These are phyloP conservation scores for Trissonchulus latispiculum DNA, from an alignment of 2,888 invertebrate species.

Conservation along the genomic window DNA sequence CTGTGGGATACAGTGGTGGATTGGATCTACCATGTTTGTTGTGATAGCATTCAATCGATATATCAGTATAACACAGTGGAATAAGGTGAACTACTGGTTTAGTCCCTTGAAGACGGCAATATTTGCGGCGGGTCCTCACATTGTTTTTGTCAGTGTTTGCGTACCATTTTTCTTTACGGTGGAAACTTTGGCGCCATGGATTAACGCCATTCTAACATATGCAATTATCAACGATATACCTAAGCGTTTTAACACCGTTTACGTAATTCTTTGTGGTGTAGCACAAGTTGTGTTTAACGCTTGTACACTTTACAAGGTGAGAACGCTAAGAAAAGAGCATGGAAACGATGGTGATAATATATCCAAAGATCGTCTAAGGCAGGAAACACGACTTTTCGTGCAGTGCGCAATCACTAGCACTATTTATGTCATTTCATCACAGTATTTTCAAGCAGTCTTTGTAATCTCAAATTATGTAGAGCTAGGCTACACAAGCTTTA, in stretches of 20 bases:
- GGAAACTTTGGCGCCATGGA: background rate
- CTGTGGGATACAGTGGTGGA: background rate
- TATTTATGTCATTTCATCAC: too few relatives aligned
- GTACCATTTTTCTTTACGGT: background rate
- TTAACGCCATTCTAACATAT: background rate
- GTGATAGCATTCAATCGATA: background rate
- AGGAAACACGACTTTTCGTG: too few relatives aligned
- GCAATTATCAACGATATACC: background rate
- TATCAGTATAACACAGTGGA: background rate
- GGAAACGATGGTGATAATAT: background rate
- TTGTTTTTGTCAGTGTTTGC: background rate
- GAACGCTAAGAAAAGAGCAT: background rate
- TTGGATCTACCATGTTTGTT: background rate
- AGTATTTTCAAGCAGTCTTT: too few relatives aligned
- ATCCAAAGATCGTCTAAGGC: too few relatives aligned
- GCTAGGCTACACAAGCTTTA: too few relatives aligned
- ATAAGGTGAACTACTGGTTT: background rate
- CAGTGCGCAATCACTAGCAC: too few relatives aligned
- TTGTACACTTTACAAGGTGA: background rate
- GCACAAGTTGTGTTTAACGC: background rate
- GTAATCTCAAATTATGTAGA: too few relatives aligned
- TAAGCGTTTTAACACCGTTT: background rate
- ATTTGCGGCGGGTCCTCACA: background rate
- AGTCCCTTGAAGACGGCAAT: background rate
- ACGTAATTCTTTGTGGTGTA: background rate